Percentiles rank a stretch among this genome's conserved stretches.
Conservation (phyloP, 2,888 invertebrate genomes). For the Macaria liturata region DNA sequence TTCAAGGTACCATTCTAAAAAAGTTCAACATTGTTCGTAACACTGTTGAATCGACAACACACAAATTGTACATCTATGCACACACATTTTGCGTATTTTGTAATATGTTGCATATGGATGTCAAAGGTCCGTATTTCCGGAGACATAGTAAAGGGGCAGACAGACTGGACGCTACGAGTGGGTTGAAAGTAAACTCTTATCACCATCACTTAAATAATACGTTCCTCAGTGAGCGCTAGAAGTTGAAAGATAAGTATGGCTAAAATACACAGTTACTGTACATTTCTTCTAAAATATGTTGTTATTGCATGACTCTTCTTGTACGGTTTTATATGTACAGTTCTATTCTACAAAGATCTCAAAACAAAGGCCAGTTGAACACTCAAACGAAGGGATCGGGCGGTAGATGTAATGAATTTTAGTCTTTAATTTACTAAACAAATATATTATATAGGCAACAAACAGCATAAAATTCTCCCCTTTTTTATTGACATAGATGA, state of each 20-base stretch:
- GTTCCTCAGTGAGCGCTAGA: conserved; percentile 79
- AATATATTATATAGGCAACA: too few species aligned
- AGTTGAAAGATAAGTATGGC: conserved; percentile 60
- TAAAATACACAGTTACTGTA: conserved; percentile 22
- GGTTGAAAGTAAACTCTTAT: conserved; percentile 64
- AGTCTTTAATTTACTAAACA: too few species aligned
- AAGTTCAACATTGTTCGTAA: too few species aligned
- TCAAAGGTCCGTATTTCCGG: conserved; percentile 54
- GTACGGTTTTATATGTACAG: too few species aligned
- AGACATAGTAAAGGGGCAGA: conserved; percentile 52
- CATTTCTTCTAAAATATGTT: conserved; percentile 4
- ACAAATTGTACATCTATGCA: too few species aligned
- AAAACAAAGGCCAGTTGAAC: conserved; percentile 19
- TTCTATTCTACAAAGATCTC: conserved; percentile 11
- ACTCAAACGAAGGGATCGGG: conserved; percentile 12
- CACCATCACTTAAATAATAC: conserved; percentile 75
- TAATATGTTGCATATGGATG: conserved; percentile 7
- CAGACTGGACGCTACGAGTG: conserved; percentile 65
- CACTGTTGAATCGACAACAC: too few species aligned
- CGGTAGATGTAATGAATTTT: background rate
- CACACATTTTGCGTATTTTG: too few species aligned
- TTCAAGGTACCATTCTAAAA: too few species aligned
- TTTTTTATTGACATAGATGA: too few species aligned
- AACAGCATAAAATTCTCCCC: too few species aligned
- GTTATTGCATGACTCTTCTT: too few species aligned